Evolutionary conservation across 1,140 invertebrate species (phyloP).

Genomic region (Leptoteleia sp.): DNA sequence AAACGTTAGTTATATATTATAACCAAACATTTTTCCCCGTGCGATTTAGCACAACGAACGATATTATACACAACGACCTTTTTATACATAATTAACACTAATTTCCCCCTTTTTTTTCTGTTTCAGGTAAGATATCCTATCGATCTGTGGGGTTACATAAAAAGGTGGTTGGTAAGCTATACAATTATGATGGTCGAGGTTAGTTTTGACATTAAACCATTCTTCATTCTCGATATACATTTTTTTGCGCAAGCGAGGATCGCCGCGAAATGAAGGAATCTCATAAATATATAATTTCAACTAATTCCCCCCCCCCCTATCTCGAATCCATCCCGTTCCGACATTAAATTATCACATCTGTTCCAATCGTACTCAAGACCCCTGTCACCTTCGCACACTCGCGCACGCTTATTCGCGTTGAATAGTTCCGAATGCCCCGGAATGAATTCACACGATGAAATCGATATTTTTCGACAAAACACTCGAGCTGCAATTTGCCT

Average conservation of each 20-base stretch:
- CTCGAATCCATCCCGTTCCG: slow-evolving; percentile 41
- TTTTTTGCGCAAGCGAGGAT: slow-evolving; percentile 14
- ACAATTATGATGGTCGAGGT: slow-evolving; percentile 24
- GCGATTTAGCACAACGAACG: too few relatives aligned
- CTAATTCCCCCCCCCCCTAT: slow-evolving; percentile 45
- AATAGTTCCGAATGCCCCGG: slow-evolving; percentile 39
- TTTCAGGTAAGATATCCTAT: slow-evolving; percentile 53
- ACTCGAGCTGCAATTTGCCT: neutral
- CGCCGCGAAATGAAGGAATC: slow-evolving; percentile 45
- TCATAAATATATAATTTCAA: slow-evolving; percentile 43
- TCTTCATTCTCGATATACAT: slow-evolving; percentile 25
- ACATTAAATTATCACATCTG: slow-evolving; percentile 66
- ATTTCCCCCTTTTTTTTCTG: slow-evolving; percentile 21
- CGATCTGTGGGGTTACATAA: slow-evolving; percentile 11
- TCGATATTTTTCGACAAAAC: slow-evolving; percentile 8
- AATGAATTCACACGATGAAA: slow-evolving; percentile 24
- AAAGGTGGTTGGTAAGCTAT: slow-evolving; percentile 45
- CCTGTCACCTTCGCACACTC: slow-evolving; percentile 52
- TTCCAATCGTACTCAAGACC: slow-evolving; percentile 59
- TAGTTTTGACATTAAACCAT: slow-evolving; percentile 37
- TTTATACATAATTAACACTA: too few relatives aligned
- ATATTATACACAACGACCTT: too few relatives aligned
- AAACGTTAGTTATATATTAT: too few relatives aligned
- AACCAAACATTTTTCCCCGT: too few relatives aligned
- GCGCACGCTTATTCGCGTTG: slow-evolving; percentile 39